Percentiles rank a stretch among this genome's conserved stretches.
Conservation (phyloP, 30 jellyfish, hydroid and myxozoan species). For the Aurelia aurita complex sp. Pacific region DNA sequence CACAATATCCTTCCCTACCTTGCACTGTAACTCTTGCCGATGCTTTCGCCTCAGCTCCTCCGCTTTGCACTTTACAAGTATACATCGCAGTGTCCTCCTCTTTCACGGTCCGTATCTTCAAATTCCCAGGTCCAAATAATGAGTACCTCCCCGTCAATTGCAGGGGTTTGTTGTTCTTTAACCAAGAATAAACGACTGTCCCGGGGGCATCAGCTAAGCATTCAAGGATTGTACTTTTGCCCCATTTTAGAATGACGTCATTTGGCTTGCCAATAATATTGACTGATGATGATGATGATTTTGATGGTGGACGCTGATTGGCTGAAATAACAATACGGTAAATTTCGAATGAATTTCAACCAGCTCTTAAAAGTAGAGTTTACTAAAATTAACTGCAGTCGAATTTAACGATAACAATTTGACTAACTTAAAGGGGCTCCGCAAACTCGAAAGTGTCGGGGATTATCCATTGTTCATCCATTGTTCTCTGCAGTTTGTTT, state of each 20-base stretch:
- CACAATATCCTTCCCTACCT: constrained; percentile 32
- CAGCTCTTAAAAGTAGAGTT: too few relatives aligned
- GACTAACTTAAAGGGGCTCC: too few relatives aligned
- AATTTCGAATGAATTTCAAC: not conserved
- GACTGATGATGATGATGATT: constrained; percentile 25
- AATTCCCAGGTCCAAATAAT: constrained; percentile 66
- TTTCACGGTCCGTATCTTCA: constrained; percentile 52
- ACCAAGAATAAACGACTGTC: constrained; percentile 71
- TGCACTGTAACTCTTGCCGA: constrained; percentile 68
- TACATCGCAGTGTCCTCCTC: constrained; percentile 82
- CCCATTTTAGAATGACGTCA: constrained; percentile 70
- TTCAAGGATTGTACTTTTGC: constrained; percentile 82
- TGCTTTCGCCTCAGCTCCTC: constrained; percentile 71
- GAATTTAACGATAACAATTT: too few relatives aligned
- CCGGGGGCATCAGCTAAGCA: constrained; percentile 88
- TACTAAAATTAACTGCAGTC: too few relatives aligned
- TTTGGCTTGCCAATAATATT: constrained; percentile 73
- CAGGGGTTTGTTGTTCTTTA: constrained; percentile 63
- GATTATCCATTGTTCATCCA: too few relatives aligned
- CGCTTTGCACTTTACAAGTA: constrained; percentile 75
- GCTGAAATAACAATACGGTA: not conserved
- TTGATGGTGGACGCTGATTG: constrained; percentile 40
- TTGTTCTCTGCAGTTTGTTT: too few relatives aligned
- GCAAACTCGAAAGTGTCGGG: too few relatives aligned
- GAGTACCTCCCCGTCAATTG: constrained; percentile 52